Conservation (phyloP, 1,140 invertebrate species). For the Adelges cooleyi region DNA sequence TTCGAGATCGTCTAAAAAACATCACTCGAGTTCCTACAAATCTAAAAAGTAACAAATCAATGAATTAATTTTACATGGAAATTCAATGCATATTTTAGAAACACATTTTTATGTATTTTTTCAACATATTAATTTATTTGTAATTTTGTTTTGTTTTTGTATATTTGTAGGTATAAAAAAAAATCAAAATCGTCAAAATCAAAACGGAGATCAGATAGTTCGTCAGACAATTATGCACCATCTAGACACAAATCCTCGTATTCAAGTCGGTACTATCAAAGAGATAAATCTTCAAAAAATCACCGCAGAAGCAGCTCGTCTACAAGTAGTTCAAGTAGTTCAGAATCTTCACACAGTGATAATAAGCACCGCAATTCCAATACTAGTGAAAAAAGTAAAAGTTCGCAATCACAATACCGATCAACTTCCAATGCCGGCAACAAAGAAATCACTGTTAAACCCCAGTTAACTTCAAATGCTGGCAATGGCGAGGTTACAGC, state of each 20-base stretch:
- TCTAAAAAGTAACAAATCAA: too few relatives aligned
- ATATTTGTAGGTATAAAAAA: background rate
- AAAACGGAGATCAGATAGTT: background rate
- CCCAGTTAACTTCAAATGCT: too few relatives aligned
- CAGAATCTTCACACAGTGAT: background rate
- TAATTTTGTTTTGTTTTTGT: too few relatives aligned
- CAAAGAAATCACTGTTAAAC: too few relatives aligned
- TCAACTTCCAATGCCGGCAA: too few relatives aligned
- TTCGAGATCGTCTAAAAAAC: background rate
- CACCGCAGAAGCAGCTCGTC: background rate
- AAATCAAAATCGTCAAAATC: conserved; percentile 4
- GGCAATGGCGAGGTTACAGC: too few relatives aligned
- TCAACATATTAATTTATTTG: too few relatives aligned
- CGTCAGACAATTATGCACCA: background rate
- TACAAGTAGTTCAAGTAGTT: background rate
- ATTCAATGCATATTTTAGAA: too few relatives aligned
- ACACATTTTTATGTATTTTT: too few relatives aligned
- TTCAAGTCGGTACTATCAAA: background rate
- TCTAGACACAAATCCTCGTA: conserved; percentile 1
- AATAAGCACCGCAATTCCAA: background rate
- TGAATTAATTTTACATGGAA: too few relatives aligned
- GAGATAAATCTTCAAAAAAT: background rate
- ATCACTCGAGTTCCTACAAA: background rate
- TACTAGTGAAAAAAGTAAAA: background rate
- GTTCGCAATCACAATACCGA: too few relatives aligned